Base-by-base conservation (phyloP, 2,113 vertebrate species). In the Sakesphorus luctuosus region DNA sequence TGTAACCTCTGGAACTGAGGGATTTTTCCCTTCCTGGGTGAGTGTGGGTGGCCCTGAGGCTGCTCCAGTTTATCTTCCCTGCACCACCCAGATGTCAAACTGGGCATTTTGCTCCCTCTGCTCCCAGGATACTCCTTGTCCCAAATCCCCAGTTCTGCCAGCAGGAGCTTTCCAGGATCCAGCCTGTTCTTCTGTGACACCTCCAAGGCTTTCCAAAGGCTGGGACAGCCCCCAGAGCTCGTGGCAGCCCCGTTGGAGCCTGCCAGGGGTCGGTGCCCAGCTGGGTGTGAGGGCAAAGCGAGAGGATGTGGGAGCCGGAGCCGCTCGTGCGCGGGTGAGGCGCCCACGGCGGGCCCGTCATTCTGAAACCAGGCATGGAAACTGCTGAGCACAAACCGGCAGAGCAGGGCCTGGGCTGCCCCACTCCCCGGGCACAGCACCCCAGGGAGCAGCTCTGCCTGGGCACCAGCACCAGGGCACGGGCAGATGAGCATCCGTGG, bases 361-460 rank as follows among this genome's bases (percentile, higher is more conserved):
- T 98, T 97, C 96, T 96, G 97, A 98, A 97, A 98, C 96, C 56
- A 16, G 93, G 87, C 96, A 94, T 96, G 97, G 96, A 97, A 97
- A 98, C 92, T 97, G 62, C 68, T 5, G 71, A 19, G 95, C 77
- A 58, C 90, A 80, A 93, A 89, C 61, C 63, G 55, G 66, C 13
- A 93, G 87, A 91, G 93, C 89, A 9, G 93, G 81, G 83, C 89
- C 82, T 0, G 28, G 80, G 88, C 82, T 77, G 11, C 73, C 86
- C 56, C 86, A 19, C 86, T 17, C 77, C 35, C 36, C 4, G 79
- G 23, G 33, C 89, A 79, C 81, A 85, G 9, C 95, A 66, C 95
- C 10, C 33, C 59, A 47, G 69, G 83, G 78, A 23, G 55, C n/a
- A 80, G 84, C 93, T 91, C 46, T 81, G 83, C 93, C 50, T 7